Base-by-base conservation (phyloP, 2,888 invertebrate genomes). In the Hoplodrina ambigua region DNA sequence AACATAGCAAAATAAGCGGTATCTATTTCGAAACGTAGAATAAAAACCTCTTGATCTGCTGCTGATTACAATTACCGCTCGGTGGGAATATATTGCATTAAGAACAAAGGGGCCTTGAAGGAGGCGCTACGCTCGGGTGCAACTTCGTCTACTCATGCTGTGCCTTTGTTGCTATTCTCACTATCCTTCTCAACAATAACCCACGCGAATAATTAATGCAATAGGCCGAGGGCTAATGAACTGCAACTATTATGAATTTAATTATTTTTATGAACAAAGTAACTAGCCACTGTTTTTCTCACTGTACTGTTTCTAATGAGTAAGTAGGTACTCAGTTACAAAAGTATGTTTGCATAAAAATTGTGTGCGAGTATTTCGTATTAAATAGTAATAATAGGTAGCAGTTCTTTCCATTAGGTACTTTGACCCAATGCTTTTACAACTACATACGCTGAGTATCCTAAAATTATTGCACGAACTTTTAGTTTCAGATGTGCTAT, bases 31-130 rank as follows among this genome's bases (percentile, higher is more conserved):
- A 91, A 92, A 90, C 85, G 82, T 85, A 83, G 77, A 88, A 91
- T 88, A 89, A 92, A 90, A 90, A 89, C 88, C 84, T 88, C 89
- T 91, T 88, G 91, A 91, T 91, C 89, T 86, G 86, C 85, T 85
- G 88, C 87, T 91, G 91, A 92, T 93, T 91, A 91, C 89, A 91
- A 90, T 92, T 91, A 92, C 90, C 86, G 88, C 87, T 91, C 89
- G 91, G 93, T 94, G 94, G 91, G 94, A 94, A 94, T 86, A 89
- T 87, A 90, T 89, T 91, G 91, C 90, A 89, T 89, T 89, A 89
- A 90, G 89, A 93, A 94, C 93, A 93, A 94, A 91, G 92, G 83
- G 90, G 88, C 93, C 94, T 93, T 94, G 93, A 87, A 84, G 85
- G 83, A 88, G 88, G 87, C 89, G 89, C 88, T 86, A 91, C 91